Base-by-base conservation (phyloP, 1,140 invertebrate species). In the Platyura marginata region DNA sequence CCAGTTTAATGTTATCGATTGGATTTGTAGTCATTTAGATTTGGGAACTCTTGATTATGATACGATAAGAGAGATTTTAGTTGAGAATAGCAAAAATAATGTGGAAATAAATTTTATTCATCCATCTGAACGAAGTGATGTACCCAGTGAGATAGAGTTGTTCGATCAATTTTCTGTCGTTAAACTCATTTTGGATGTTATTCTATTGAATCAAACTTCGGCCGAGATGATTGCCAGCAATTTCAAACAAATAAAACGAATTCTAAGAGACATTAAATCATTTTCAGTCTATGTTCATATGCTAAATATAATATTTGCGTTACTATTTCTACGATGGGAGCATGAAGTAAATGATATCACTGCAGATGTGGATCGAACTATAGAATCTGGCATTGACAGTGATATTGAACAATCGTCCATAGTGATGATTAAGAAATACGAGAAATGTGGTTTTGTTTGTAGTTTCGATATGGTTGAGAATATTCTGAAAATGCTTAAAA, bases 321-420 rank as follows among this genome's bases (percentile, higher is more conserved):
- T 60, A 13, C 47, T 60, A 0, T 60, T 58, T 10, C 29, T 60
- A 10, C 54, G 58, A 18, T 60, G 57, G 56, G 58, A 60, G 21
- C 51, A 60, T 47, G 11, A 34, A 40, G 2, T 25, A 23, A 5
- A 2, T 25, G 33, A 40, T 13, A 21, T 33, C 32, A 9, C 13
- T 15, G 15, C 20, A 22, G 21, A 11, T 21, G 9, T 8, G 3
- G 23, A 41, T 11, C n/a, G 23, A 11, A 13, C 20, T 25, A 32
- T 25, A 37, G 23, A 21, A 21, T 21, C 37, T 23, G 13, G 32
- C 16, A 38, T n/a, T 20, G 21, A 22, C 8, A 18, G 33, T 11
- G 22, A 2, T 47, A 39, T 11, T 36, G 35, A 29, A 19, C 20
- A 9, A 45, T 47, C 8, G 42, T 47, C 6, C 45, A 35, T 16